These are phyloP conservation scores for Phycodurus eques DNA, from an alignment of 2,113 vertebrate genomes.

Conservation along the genomic window DNA sequence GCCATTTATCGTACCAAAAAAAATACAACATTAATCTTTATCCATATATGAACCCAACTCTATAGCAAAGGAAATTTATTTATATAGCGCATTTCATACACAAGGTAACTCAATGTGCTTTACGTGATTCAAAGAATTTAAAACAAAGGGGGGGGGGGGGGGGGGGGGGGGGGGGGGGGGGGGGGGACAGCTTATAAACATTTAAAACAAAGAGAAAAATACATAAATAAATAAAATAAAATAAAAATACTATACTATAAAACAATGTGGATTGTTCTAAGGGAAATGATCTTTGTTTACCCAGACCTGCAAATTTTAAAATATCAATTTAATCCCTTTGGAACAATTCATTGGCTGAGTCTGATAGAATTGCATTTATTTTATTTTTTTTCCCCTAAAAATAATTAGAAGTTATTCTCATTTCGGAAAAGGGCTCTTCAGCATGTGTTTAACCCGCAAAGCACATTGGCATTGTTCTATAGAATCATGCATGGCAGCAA, in stretches of 20 bases:
- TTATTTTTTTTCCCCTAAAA: not conserved
- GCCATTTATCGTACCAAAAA: too few species aligned
- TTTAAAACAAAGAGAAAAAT: not conserved
- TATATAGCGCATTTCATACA: too few species aligned
- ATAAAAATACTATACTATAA: not conserved
- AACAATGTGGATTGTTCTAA: not conserved
- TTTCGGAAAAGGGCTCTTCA: not conserved
- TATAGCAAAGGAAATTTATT: too few species aligned
- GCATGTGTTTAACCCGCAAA: not conserved
- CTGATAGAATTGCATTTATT: not conserved
- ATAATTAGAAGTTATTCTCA: not conserved
- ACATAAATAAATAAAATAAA: too few species aligned
- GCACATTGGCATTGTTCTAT: conserved; percentile 38
- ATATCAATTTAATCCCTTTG: not conserved
- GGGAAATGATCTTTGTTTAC: not conserved
- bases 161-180: too few species aligned
- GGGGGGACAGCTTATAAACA: too few species aligned
- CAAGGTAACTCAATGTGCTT: too few species aligned
- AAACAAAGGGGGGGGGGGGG: too few species aligned
- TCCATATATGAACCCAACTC: not conserved
- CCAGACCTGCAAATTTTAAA: not conserved
- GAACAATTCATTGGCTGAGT: not conserved
- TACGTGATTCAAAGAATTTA: too few species aligned
- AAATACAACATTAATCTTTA: not conserved
- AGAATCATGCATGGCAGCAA: not conserved